A percentile compares a stretch with the other conserved stretches of the same genome.
phyloP scores from a whole-genome alignment of 2,888 invertebrate species.

The Choristoneura rosaceana region DNA sequence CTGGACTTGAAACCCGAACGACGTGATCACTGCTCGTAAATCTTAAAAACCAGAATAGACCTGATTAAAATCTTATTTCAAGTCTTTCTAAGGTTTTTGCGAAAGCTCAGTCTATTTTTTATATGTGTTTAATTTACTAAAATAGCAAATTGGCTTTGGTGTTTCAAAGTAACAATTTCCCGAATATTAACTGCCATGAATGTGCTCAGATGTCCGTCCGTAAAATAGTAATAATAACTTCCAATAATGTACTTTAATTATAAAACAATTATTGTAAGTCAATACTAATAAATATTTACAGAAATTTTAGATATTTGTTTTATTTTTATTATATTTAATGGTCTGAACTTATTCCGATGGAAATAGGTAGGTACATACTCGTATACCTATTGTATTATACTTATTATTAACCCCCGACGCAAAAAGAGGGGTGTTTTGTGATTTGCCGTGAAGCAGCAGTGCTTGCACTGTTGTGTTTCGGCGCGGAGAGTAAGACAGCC shows the following conservation, averaged over 20 bases:
- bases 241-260: constrained; percentile 56
- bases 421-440: too few relatives aligned
- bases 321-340: too few relatives aligned
- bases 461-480: too few relatives aligned
- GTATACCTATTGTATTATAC: too few relatives aligned
- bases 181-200: constrained; percentile 60
- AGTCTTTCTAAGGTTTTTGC: background rate
- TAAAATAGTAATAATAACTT: constrained; percentile 41
- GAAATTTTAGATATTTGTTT: constrained; percentile 55
- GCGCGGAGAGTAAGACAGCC: too few relatives aligned
- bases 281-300: constrained; percentile 78
- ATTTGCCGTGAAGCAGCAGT: too few relatives aligned
- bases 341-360: too few relatives aligned
- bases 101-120: constrained; percentile 5
- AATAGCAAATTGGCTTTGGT: constrained; percentile 18
- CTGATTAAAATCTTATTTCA: background rate
- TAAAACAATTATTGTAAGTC: constrained; percentile 68
- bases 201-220: constrained; percentile 68
- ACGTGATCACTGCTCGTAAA: constrained; percentile 74
- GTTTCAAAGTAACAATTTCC: constrained; percentile 41
- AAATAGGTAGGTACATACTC: too few relatives aligned
- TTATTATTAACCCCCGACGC: too few relatives aligned
- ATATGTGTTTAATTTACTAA: constrained; percentile 26
- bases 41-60: background rate
- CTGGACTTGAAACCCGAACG: constrained; percentile 83